Conservation (phyloP, 2,888 invertebrate species). For the Dolichopus griseipennis region DNA sequence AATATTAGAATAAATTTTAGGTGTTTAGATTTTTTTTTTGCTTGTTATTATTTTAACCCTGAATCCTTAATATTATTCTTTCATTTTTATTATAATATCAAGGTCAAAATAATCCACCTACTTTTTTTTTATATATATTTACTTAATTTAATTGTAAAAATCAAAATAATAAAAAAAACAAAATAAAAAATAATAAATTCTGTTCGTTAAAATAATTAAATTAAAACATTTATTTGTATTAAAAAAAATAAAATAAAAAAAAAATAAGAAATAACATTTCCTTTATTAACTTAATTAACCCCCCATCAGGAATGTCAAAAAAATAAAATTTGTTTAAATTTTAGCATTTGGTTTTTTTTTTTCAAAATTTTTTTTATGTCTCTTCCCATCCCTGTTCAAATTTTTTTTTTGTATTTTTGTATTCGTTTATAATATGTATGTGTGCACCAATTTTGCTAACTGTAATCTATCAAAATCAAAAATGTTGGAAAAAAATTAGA, state of each 20-base stretch:
- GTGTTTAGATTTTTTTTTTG: no score
- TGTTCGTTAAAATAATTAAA: constrained; percentile 4
- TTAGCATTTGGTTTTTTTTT: background rate
- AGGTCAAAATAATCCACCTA: background rate
- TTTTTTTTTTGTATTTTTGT: no score
- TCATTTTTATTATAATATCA: background rate
- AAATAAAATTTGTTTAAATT: background rate
- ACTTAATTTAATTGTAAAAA: constrained; percentile 6
- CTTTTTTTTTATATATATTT: background rate
- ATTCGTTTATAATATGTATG: no score
- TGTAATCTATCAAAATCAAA: no score
- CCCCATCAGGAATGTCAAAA: background rate
- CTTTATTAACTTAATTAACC: constrained; percentile 1
- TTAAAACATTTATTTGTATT: background rate
- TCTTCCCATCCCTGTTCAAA: no score
- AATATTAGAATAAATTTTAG: no score
- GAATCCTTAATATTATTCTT: background rate
- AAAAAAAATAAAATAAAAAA: no score
- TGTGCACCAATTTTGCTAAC: no score
- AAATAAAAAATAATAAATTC: background rate
- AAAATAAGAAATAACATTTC: background rate
- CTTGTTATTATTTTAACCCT: no score
- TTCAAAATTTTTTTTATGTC: no score
- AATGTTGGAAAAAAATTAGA: no score
- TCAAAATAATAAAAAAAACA: background rate